Evolutionary conservation across 2,113 vertebrate genomes (phyloP).

Genomic region (Microtus montanus): DNA sequence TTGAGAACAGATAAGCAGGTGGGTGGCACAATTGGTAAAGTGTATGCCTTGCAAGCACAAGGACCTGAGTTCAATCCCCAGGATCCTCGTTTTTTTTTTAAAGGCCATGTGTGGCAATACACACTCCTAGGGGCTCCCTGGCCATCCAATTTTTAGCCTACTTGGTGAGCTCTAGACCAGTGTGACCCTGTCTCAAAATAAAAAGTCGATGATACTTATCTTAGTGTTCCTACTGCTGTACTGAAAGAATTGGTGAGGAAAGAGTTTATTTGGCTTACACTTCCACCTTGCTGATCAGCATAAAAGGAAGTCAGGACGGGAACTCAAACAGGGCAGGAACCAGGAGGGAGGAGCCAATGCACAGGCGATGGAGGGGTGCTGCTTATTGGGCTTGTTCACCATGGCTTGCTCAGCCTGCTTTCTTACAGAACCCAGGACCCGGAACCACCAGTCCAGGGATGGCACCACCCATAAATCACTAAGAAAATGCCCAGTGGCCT

Average conservation of each 20-base stretch:
- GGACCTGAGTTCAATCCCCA: neutral
- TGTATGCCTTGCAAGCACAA: neutral
- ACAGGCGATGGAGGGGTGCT: neutral
- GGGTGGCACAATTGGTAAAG: neutral
- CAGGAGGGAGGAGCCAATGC: neutral
- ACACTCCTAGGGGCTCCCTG: neutral
- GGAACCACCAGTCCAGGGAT: neutral
- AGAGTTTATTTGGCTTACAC: neutral
- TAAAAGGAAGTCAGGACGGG: neutral
- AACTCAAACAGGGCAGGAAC: neutral
- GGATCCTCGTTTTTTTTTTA: neutral
- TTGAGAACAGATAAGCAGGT: neutral
- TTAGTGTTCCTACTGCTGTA: neutral
- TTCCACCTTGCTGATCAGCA: neutral
- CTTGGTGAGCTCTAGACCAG: neutral
- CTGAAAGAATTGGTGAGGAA: neutral
- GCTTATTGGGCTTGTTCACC: too few relatives aligned
- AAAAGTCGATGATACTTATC: neutral
- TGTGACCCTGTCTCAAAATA: neutral
- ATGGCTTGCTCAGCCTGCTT: neutral
- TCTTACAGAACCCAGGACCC: neutral
- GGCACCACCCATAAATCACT: neutral
- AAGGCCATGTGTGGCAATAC: neutral
- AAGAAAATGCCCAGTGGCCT: neutral
- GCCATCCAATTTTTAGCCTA: neutral